phyloP scores from a whole-genome alignment of 2,888 invertebrate genomes.

The Criorhina ranunculi region DNA sequence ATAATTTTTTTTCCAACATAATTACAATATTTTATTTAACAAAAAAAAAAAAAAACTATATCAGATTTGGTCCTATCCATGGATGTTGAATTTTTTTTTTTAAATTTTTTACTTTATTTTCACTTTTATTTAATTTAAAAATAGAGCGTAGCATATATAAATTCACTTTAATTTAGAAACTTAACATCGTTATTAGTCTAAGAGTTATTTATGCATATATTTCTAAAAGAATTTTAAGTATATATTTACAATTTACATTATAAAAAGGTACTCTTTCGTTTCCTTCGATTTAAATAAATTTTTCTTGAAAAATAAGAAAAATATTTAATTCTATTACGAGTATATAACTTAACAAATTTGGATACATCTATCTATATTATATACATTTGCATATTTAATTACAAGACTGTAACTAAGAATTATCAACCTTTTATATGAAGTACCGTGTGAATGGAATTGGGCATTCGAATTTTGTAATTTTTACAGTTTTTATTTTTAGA shows the following conservation, averaged over 20 bases:
- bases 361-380: conserved; percentile 62
- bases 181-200: conserved; percentile 25
- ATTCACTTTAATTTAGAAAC: conserved; percentile 27
- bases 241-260: conserved; percentile 38
- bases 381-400: conserved; percentile 58
- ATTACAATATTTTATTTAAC: too few species aligned
- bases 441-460: conserved; percentile 24
- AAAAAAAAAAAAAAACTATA: conserved; percentile 2
- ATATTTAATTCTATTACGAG: conserved; percentile 15
- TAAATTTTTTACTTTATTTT: conserved; percentile 16
- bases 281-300: conserved; percentile 19
- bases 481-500: background rate
- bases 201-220: conserved; percentile 4
- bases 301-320: conserved; percentile 43
- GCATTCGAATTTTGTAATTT: background rate
- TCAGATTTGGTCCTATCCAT: conserved; percentile 67
- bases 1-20: conserved; percentile 1
- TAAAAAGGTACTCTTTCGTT: conserved; percentile 49
- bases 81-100: conserved; percentile 52
- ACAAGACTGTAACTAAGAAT: conserved; percentile 15
- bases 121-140: background rate
- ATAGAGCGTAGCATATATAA: conserved; percentile 9
- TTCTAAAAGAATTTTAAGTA: conserved; percentile 26
- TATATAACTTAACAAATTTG: conserved; percentile 23
- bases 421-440: conserved; percentile 18